Percentiles rank a stretch among this genome's conserved stretches.
Evolutionary conservation across 2,113 vertebrate genomes (phyloP).

Genomic region (Mohoua ochrocephala): DNA sequence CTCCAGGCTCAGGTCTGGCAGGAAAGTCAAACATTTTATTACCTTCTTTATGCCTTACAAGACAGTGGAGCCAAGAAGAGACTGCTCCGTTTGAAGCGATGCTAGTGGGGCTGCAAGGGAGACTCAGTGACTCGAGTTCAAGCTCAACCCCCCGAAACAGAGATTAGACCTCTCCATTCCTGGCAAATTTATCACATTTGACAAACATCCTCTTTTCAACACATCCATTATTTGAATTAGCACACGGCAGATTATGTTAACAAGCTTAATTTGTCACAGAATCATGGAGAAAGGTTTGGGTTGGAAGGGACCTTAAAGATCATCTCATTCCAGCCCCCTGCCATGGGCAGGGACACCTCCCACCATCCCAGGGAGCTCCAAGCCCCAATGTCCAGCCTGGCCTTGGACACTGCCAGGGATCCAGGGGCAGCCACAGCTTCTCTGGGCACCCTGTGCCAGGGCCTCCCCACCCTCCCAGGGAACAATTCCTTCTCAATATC

Average conservation of each 20-base stretch:
- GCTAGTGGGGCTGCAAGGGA: neutral
- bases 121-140: neutral
- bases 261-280: constrained; percentile 60
- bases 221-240: constrained; percentile 54
- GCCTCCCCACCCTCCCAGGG: fast-evolving
- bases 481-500: neutral
- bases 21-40: constrained; percentile 19
- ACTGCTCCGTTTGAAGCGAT: neutral
- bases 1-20: constrained; percentile 43
- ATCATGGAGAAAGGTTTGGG: neutral
- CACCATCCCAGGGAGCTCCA: neutral
- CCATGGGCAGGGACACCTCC: neutral
- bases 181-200: constrained; percentile 30
- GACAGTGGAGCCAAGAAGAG: neutral
- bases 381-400: fast-evolving
- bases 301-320: neutral
- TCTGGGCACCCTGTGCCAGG: neutral
- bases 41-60: constrained; percentile 15
- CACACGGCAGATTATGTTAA: constrained; percentile 56
- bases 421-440: neutral
- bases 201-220: constrained; percentile 50
- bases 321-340: neutral
- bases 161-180: neutral
- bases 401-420: neutral
- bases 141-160: neutral